Conservation (phyloP, 2,113 vertebrate genomes). For the Sarotherodon lohbergeri region DNA sequence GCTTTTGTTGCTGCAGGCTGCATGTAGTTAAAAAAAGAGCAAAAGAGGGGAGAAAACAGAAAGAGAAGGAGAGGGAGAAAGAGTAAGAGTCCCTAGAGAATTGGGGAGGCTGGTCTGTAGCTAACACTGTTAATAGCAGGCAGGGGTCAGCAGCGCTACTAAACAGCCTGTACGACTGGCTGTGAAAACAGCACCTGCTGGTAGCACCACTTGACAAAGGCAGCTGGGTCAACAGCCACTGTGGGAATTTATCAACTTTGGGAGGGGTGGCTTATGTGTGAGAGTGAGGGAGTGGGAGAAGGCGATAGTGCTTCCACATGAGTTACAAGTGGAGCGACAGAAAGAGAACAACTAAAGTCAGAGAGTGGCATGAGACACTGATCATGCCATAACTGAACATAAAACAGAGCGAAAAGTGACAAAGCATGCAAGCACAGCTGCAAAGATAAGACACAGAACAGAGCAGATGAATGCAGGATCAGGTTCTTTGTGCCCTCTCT, state of each 20-base stretch:
- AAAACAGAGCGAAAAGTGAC: slow-evolving; percentile 56
- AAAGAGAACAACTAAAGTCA: slow-evolving; percentile 12
- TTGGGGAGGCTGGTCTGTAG: slow-evolving; percentile 58
- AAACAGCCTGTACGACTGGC: slow-evolving; percentile 98
- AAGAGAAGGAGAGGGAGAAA: slow-evolving; percentile 57
- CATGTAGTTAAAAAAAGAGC: slow-evolving; percentile 64
- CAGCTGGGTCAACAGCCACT: slow-evolving; percentile 99
- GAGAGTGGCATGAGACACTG: slow-evolving; percentile 76
- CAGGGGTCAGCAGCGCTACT: slow-evolving; percentile 94
- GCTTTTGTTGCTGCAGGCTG: slow-evolving; percentile 75
- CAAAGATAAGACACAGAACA: not conserved
- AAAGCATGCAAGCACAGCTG: not conserved
- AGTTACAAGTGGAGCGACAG: not conserved
- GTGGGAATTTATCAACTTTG: slow-evolving; percentile 97
- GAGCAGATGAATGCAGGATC: not conserved
- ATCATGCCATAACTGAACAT: slow-evolving; percentile 64
- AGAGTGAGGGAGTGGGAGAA: slow-evolving; percentile 43
- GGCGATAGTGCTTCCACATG: slow-evolving; percentile 9
- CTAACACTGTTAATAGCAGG: slow-evolving; percentile 77
- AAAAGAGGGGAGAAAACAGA: slow-evolving; percentile 51
- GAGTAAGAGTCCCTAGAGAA: slow-evolving; percentile 76
- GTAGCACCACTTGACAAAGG: slow-evolving; percentile 88
- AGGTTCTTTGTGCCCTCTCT: not conserved
- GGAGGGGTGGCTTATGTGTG: slow-evolving; percentile 69
- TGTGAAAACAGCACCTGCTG: slow-evolving; percentile 98